A percentile compares a stretch with the other conserved stretches of the same genome.
Conservation (phyloP, 2,888 invertebrate species). For the Cordilura impudica region DNA sequence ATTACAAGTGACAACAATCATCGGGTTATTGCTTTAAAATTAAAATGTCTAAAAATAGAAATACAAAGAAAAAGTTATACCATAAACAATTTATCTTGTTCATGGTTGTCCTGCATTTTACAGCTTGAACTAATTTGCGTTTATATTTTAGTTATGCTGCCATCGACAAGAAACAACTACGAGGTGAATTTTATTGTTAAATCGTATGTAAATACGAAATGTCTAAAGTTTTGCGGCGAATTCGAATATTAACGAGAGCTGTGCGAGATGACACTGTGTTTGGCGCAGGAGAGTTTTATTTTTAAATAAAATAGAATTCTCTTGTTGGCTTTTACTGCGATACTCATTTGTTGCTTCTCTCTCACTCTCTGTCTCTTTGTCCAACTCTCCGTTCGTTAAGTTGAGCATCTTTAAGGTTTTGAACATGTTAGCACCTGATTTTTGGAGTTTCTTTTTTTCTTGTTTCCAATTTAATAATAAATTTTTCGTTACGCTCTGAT, state of each 20-base stretch:
- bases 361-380: neutral
- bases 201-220: constrained; percentile 29
- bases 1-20: neutral
- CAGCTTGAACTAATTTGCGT: constrained; percentile 50
- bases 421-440: constrained; percentile 50
- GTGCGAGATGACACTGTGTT: neutral
- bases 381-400: constrained; percentile 48
- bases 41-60: neutral
- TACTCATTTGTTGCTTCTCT: neutral
- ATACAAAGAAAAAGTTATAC: neutral
- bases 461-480: constrained; percentile 8
- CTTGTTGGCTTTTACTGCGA: too few relatives aligned
- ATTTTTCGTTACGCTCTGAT: constrained; percentile 58
- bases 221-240: constrained; percentile 27
- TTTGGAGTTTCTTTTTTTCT: constrained; percentile 16
- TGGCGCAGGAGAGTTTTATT: neutral
- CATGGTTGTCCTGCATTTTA: constrained; percentile 36
- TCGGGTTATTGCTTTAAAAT: neutral
- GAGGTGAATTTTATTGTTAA: constrained; percentile 45
- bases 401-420: constrained; percentile 28
- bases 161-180: constrained; percentile 37
- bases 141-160: neutral
- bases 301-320: too few relatives aligned
- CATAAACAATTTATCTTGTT: neutral
- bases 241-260: constrained; percentile 29